Evolutionary conservation across 1,140 invertebrate genomes (phyloP).

Genomic region (Aphelenchoides besseyi): DNA sequence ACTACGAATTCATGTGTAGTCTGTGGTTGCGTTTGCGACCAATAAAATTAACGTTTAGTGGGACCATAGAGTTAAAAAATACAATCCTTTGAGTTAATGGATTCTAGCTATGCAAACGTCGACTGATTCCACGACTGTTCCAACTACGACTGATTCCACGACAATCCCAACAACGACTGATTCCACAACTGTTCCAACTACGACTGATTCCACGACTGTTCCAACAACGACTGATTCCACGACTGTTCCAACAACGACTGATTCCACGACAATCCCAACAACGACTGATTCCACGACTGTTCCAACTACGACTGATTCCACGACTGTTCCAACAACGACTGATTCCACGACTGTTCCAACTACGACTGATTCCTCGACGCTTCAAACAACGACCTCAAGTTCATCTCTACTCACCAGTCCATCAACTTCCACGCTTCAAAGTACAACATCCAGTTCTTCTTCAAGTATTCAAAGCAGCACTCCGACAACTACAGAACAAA

Average conservation of each 20-base stretch:
- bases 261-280: not conserved
- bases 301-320: conserved; percentile 1
- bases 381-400: not conserved
- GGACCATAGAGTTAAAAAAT: too few relatives aligned
- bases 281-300: not conserved
- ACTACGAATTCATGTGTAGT: too few relatives aligned
- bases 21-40: too few relatives aligned
- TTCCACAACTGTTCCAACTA: not conserved
- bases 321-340: not conserved
- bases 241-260: not conserved
- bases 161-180: conserved; percentile 5
- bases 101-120: too few relatives aligned
- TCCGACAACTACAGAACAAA: not conserved
- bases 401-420: too few relatives aligned
- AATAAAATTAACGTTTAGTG: too few relatives aligned
- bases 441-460: not conserved
- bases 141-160: not conserved
- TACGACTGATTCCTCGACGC: not conserved
- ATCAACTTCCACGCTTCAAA: too few relatives aligned
- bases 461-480: not conserved
- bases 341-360: not conserved
- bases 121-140: not conserved
- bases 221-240: not conserved
- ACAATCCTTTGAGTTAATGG: too few relatives aligned
- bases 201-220: not conserved